Evolutionary conservation across 2,113 vertebrate species (phyloP).

Genomic region (Chascanopsetta lugubris): DNA sequence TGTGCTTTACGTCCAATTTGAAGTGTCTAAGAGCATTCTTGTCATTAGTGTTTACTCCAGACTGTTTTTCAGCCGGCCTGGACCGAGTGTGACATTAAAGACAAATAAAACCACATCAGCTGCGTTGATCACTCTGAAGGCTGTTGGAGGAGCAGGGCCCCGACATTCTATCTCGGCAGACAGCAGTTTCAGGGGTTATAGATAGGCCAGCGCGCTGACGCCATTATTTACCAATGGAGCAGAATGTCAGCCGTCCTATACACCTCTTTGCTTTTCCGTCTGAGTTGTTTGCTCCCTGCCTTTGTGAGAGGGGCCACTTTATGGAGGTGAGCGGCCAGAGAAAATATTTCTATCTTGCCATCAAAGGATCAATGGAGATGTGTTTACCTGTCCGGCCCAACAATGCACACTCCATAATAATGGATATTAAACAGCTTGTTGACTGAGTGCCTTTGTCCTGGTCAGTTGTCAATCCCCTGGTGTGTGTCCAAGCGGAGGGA

Average conservation of each 20-base stretch:
- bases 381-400: slow-evolving; percentile 90
- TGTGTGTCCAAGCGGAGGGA: slow-evolving; percentile 66
- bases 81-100: slow-evolving; percentile 82
- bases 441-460: slow-evolving; percentile 91
- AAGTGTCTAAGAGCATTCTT: slow-evolving; percentile 75
- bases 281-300: slow-evolving; percentile 91
- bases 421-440: slow-evolving; percentile 94
- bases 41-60: slow-evolving; percentile 78
- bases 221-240: slow-evolving; percentile 94
- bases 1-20: slow-evolving; percentile 72
- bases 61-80: slow-evolving; percentile 75
- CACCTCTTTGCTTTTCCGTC: slow-evolving; percentile 78
- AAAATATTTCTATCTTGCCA: slow-evolving; percentile 93
- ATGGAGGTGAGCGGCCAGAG: slow-evolving; percentile 84
- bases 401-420: slow-evolving; percentile 91
- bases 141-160: slow-evolving; percentile 84
- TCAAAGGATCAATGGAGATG: slow-evolving; percentile 94
- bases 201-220: slow-evolving; percentile 85
- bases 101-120: slow-evolving; percentile 78
- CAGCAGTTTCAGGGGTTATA: slow-evolving; percentile 90
- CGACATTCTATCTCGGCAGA: slow-evolving; percentile 90
- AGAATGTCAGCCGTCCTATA: slow-evolving; percentile 86
- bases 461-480: slow-evolving; percentile 88
- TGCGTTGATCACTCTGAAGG: slow-evolving; percentile 84
- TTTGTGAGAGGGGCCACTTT: slow-evolving; percentile 88